phyloP scores from a whole-genome alignment of 2,888 invertebrate genomes.

The Priocnemis perturbator region DNA sequence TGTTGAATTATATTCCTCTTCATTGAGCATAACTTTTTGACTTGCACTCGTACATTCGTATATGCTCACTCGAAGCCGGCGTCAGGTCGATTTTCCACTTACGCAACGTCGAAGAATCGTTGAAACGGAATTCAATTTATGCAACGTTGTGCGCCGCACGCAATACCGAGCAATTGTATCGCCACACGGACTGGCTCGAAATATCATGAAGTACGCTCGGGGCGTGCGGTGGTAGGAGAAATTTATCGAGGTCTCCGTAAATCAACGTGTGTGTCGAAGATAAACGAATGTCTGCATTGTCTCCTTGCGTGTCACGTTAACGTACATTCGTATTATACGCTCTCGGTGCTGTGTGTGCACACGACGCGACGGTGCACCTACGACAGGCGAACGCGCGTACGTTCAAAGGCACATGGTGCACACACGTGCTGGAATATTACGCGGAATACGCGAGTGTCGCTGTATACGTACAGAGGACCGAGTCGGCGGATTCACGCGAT shows the following conservation, averaged over 20 bases:
- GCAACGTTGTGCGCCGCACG: slow-evolving; percentile 16
- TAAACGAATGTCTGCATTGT: slow-evolving; percentile 58
- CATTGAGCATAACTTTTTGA: too few species aligned
- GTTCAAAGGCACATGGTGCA: slow-evolving; percentile 14
- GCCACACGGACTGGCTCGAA: slow-evolving; percentile 20
- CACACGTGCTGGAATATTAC: neutral
- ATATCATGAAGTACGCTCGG: neutral
- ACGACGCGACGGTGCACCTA: neutral
- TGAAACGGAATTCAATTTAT: slow-evolving; percentile 8
- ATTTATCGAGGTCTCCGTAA: slow-evolving; percentile 44
- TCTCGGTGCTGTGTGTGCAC: slow-evolving; percentile 12
- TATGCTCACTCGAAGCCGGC: slow-evolving; percentile 18
- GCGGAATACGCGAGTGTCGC: slow-evolving; percentile 7
- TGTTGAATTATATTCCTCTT: too few species aligned
- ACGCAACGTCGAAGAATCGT: too few species aligned
- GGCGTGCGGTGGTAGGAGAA: neutral
- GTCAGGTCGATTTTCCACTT: too few species aligned
- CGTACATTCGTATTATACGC: slow-evolving; percentile 17
- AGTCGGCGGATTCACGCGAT: slow-evolving; percentile 52
- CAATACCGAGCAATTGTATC: slow-evolving; percentile 31
- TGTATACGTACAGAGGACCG: neutral
- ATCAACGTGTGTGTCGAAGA: slow-evolving; percentile 51
- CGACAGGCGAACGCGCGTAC: slow-evolving; percentile 18
- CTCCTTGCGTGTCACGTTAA: slow-evolving; percentile 27
- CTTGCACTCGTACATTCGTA: too few species aligned